A percentile compares a stretch with the other conserved stretches of the same genome.
These are phyloP conservation scores for Drosophila niveifrons DNA, from an alignment of 2,888 invertebrate genomes.

Conservation along the genomic window DNA sequence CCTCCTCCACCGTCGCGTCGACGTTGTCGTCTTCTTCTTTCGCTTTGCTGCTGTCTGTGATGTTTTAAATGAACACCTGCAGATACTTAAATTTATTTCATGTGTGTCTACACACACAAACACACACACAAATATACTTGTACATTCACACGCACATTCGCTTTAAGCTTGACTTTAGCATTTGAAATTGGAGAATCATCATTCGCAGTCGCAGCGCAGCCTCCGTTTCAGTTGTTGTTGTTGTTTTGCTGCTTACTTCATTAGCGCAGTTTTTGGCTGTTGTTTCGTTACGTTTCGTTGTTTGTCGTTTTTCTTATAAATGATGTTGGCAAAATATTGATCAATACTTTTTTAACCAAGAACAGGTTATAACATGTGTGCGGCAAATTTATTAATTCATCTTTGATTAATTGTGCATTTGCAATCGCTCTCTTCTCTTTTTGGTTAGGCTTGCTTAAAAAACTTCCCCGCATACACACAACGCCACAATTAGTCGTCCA, in stretches of 20 bases:
- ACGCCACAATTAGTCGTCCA: constrained; percentile 52
- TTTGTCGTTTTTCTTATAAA: constrained; percentile 53
- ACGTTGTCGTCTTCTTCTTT: constrained; percentile 38
- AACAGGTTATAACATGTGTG: constrained; percentile 64
- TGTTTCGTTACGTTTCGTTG: constrained; percentile 24
- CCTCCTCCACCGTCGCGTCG: background rate
- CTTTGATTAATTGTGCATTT: constrained; percentile 48
- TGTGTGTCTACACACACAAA: constrained; percentile 34
- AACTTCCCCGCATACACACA: background rate
- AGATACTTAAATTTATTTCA: constrained; percentile 85
- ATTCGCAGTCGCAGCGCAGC: constrained; percentile 38
- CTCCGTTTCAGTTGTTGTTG: constrained; percentile 52
- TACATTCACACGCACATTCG: constrained; percentile 35
- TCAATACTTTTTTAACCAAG: constrained; percentile 37
- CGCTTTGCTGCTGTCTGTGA: constrained; percentile 70
- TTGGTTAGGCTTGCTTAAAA: constrained; percentile 5
- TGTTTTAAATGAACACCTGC: constrained; percentile 85
- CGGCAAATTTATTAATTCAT: constrained; percentile 15
- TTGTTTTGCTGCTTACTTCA: constrained; percentile 64
- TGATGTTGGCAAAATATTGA: constrained; percentile 59
- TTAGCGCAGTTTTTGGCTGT: constrained; percentile 63
- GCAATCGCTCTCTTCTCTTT: constrained; percentile 3
- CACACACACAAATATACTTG: constrained; percentile 7
- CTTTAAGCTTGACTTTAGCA: constrained; percentile 73
- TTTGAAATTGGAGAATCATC: constrained; percentile 79